These are phyloP conservation scores for Crotophaga sulcirostris DNA, from an alignment of 2,113 vertebrate species.

Conservation along the genomic window DNA sequence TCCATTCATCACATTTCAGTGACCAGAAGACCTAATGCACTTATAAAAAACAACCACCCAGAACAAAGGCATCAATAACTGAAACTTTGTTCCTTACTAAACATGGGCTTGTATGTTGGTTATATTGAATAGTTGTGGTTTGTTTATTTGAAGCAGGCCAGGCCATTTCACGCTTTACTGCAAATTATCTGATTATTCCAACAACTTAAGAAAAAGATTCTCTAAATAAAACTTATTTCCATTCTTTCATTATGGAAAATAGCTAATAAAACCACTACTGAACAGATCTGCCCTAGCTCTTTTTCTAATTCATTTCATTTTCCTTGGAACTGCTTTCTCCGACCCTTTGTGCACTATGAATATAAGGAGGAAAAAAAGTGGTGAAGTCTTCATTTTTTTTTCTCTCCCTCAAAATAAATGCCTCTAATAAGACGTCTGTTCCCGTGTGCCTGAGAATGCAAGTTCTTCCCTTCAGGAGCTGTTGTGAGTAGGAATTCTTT, in stretches of 20 bases:
- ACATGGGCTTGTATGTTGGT: not conserved
- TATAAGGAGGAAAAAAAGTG: not conserved
- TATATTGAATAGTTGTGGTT: not conserved
- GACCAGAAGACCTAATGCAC: not conserved
- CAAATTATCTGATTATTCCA: slow-evolving; percentile 17
- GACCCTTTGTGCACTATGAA: not conserved
- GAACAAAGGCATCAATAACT: not conserved
- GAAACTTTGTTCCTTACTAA: not conserved
- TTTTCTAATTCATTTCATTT: not conserved
- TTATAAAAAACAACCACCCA: not conserved
- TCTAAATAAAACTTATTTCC: slow-evolving; percentile 10
- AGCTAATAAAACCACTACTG: not conserved
- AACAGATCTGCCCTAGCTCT: not conserved
- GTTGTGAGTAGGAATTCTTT: not conserved
- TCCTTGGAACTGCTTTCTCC: not conserved
- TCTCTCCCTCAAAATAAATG: not conserved
- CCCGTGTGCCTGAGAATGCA: not conserved
- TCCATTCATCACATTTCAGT: not conserved
- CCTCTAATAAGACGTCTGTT: not conserved
- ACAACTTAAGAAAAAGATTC: not conserved
- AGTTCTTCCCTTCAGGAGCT: not conserved
- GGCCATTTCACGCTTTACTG: not conserved
- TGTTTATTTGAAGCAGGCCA: not conserved
- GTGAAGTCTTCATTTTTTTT: not conserved
- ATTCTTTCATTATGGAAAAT: slow-evolving; percentile 15